Evolutionary conservation across 1,140 invertebrate genomes (phyloP).

Genomic region (Trichonephila inaurata): DNA sequence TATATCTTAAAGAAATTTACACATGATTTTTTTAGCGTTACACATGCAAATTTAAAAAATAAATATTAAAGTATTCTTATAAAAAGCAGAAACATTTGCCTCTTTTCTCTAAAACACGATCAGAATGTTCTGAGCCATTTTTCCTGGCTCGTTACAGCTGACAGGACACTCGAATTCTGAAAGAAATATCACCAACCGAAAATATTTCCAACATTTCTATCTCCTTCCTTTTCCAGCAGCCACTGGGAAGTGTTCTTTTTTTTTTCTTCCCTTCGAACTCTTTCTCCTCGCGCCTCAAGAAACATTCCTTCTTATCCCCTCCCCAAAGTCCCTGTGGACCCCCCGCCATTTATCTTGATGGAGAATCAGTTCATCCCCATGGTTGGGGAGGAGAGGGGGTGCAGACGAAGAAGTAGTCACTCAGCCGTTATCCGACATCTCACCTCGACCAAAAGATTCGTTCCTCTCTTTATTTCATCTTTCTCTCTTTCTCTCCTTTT

Average conservation of each 20-base stretch:
- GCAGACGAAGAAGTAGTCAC: conserved; percentile 1
- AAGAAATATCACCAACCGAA: neutral
- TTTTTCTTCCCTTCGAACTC: conserved; percentile 5
- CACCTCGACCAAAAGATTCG: conserved; percentile 51
- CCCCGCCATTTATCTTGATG: conserved; percentile 67
- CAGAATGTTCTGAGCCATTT: neutral
- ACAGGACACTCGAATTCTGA: neutral
- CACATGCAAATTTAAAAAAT: too few relatives aligned
- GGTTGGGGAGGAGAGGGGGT: neutral
- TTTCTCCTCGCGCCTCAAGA: conserved; percentile 51
- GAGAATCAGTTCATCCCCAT: conserved; percentile 57
- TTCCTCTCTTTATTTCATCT: neutral
- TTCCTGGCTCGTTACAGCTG: neutral
- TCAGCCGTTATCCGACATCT: conserved; percentile 67
- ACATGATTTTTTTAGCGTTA: too few relatives aligned
- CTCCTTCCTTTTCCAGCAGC: neutral
- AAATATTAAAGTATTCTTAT: too few relatives aligned
- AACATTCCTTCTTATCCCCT: conserved; percentile 47
- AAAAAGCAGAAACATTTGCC: neutral
- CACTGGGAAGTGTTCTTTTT: conserved; percentile 17
- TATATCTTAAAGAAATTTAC: too few relatives aligned
- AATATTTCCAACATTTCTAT: conserved; percentile 40
- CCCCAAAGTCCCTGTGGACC: conserved; percentile 16
- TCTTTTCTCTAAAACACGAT: neutral
- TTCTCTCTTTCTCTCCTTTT: too few relatives aligned